Conservation (phyloP, 1,140 invertebrate genomes). For the Macrotrachela quadricornifera region DNA sequence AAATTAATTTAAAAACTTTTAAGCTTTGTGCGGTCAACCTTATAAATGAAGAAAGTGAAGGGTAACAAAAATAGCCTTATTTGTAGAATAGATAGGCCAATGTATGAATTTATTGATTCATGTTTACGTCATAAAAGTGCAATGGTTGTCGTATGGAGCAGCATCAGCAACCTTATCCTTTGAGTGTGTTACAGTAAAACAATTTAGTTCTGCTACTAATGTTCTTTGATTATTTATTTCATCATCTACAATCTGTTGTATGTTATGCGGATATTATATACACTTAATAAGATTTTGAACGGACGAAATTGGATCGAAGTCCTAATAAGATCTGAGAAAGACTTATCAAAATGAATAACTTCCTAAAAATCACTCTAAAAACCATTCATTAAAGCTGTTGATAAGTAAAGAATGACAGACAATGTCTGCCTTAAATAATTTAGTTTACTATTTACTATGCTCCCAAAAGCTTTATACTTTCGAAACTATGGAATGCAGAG, state of each 20-base stretch:
- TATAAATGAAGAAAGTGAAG: conserved; percentile 58
- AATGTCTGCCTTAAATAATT: too few relatives aligned
- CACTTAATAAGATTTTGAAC: conserved; percentile 74
- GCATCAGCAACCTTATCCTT: conserved; percentile 68
- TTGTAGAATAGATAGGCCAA: conserved; percentile 37
- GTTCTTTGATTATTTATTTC: conserved; percentile 83
- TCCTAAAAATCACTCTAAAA: too few relatives aligned
- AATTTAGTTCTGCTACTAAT: conserved; percentile 74
- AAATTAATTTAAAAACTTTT: conserved; percentile 78
- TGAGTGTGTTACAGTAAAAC: conserved; percentile 48
- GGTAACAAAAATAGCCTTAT: too few relatives aligned
- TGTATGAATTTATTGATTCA: conserved; percentile 71
- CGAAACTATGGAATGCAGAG: too few relatives aligned
- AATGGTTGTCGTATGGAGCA: conserved; percentile 92
- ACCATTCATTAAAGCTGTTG: too few relatives aligned
- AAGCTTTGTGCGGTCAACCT: conserved; percentile 59
- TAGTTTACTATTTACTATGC: too few relatives aligned
- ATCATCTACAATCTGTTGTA: conserved; percentile 68
- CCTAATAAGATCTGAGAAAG: too few relatives aligned
- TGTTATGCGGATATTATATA: conserved; percentile 86
- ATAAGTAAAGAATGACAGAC: too few relatives aligned
- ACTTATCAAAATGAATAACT: too few relatives aligned
- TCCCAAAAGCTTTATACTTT: too few relatives aligned
- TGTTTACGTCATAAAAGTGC: conserved; percentile 87
- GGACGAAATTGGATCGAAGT: too few relatives aligned